These are phyloP conservation scores for Malurus splendens DNA, from an alignment of 2,797 vertebrate species.

Conservation along the genomic window DNA sequence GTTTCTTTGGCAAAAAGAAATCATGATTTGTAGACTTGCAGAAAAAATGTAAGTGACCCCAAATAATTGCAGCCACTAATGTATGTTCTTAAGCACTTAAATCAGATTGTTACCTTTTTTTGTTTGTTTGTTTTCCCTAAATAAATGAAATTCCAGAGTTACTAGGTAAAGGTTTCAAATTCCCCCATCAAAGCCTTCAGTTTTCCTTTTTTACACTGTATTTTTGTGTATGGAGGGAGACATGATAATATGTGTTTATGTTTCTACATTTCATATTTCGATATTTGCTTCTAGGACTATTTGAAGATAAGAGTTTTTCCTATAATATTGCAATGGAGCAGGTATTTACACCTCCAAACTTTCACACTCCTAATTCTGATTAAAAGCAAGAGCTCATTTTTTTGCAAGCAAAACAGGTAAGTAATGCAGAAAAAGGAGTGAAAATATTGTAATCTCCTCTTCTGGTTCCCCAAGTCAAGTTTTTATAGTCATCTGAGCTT, in stretches of 20 bases:
- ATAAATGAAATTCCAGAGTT: neutral
- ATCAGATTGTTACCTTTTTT: neutral
- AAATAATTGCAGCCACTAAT: neutral
- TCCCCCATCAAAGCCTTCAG: neutral
- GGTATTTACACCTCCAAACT: neutral
- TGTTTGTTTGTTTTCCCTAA: neutral
- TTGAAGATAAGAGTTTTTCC: neutral
- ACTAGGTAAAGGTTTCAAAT: neutral
- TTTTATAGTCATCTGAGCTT: neutral
- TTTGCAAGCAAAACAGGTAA: neutral
- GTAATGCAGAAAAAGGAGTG: neutral
- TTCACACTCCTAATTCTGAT: neutral
- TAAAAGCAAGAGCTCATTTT: neutral
- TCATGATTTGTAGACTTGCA: neutral
- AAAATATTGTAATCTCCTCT: neutral
- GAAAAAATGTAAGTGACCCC: neutral
- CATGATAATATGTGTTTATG: neutral
- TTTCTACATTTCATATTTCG: neutral
- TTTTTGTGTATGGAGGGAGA: neutral
- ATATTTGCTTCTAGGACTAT: neutral
- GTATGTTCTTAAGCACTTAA: neutral
- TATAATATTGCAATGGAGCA: neutral
- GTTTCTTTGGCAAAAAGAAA: neutral
- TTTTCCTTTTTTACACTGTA: neutral
- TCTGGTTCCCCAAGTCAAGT: neutral